A percentile compares a stretch with the other conserved stretches of the same genome.
Evolutionary conservation across 1,140 invertebrate species (phyloP).

Genomic region (Helicoverpa armigera): DNA sequence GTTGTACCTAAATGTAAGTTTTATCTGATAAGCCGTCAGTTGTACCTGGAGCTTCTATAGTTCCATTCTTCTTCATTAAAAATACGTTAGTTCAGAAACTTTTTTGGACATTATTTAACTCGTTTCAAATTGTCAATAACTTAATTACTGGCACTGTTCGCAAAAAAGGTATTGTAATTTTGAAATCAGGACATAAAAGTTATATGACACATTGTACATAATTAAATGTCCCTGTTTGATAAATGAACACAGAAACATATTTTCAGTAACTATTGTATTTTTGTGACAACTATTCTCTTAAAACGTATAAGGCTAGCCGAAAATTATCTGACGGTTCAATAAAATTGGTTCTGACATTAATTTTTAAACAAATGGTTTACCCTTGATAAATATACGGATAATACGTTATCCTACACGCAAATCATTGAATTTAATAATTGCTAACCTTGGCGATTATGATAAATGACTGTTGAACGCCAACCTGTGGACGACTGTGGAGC

Average conservation of each 20-base stretch:
- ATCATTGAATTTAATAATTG: slow-evolving; percentile 21
- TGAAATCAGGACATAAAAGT: no score
- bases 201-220: no score
- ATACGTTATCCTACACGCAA: neutral
- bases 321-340: neutral
- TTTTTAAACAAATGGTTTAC: neutral
- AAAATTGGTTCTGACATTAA: neutral
- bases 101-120: neutral
- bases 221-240: no score
- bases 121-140: neutral
- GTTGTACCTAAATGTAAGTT: slow-evolving; percentile 24
- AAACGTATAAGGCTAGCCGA: no score
- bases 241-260: no score
- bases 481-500: slow-evolving; percentile 29
- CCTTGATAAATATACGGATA: neutral
- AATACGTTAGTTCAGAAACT: slow-evolving; percentile 26
- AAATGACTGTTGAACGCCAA: slow-evolving; percentile 14
- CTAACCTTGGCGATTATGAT: neutral
- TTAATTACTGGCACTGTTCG: no score
- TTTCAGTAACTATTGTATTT: no score
- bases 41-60: neutral
- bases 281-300: no score
- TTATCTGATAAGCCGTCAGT: slow-evolving; percentile 25
- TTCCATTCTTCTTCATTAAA: slow-evolving; percentile 37
- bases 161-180: no score